Percentiles rank a stretch among this genome's conserved stretches.
Evolutionary conservation across 37 sponge, comb jelly and placozoan genomes (phyloP).

Genomic region (Oscarella lobularis): DNA sequence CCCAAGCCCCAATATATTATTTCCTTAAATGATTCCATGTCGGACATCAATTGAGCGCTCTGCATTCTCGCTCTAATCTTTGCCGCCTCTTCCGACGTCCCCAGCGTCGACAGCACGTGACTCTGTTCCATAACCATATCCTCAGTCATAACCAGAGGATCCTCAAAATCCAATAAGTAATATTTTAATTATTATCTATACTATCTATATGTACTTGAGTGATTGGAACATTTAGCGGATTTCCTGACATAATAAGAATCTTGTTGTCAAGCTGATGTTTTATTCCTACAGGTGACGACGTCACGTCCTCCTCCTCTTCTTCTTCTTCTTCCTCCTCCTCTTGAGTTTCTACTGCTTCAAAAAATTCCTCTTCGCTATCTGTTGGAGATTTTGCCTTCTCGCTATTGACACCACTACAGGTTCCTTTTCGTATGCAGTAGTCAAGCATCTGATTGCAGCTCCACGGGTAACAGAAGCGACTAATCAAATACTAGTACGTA

Average conservation of each 20-base stretch:
- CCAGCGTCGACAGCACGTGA: constrained; percentile 55
- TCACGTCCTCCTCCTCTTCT: background rate
- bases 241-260: constrained; percentile 42
- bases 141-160: constrained; percentile 83
- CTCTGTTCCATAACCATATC: constrained; percentile 84
- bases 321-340: background rate
- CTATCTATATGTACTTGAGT: constrained; percentile 42
- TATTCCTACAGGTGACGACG: too few species aligned
- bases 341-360: background rate
- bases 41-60: constrained; percentile 85
- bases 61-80: constrained; percentile 80
- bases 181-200: background rate
- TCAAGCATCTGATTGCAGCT: constrained; percentile 60
- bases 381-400: background rate
- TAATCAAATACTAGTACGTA: background rate
- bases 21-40: constrained; percentile 98
- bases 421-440: constrained; percentile 42
- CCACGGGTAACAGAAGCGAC: background rate
- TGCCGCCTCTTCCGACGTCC: constrained; percentile 83
- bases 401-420: background rate
- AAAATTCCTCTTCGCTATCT: background rate
- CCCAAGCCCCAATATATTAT: background rate
- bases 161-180: constrained; percentile 22
- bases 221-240: constrained; percentile 58
- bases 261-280: background rate